A percentile compares a stretch with the other conserved stretches of the same genome.
These are phyloP conservation scores for Acleris laterana DNA, from an alignment of 2,888 invertebrate species.

Conservation along the genomic window DNA sequence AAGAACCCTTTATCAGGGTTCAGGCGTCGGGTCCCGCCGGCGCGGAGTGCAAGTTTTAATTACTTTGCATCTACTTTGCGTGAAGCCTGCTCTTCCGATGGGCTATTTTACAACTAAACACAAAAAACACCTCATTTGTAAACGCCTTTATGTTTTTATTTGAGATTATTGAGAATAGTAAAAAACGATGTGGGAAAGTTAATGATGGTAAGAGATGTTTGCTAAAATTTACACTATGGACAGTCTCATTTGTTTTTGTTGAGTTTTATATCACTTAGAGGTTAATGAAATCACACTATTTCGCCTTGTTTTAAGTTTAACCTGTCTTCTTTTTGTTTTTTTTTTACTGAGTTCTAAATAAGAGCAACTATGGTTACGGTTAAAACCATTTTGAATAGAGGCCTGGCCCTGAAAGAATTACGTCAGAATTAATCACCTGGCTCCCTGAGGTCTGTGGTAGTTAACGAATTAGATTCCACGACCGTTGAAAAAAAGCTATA, in stretches of 20 bases:
- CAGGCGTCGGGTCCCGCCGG: conserved; percentile 44
- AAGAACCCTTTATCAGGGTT: conserved; percentile 22
- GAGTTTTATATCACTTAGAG: no score
- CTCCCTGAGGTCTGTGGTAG: no score
- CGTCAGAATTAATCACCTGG: no score
- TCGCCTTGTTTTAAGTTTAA: no score
- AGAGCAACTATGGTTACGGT: no score
- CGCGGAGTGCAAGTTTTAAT: conserved; percentile 73
- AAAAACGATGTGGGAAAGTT: not conserved
- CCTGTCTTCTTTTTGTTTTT: no score
- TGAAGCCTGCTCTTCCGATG: conserved; percentile 60
- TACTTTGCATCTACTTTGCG: conserved; percentile 70
- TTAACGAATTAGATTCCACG: no score
- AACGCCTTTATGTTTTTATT: conserved; percentile 42
- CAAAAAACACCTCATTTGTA: conserved; percentile 75
- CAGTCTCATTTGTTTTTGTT: not conserved
- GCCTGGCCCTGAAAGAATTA: no score
- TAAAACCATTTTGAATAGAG: no score
- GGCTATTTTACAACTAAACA: conserved; percentile 73
- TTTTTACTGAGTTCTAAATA: no score
- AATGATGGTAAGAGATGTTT: not conserved
- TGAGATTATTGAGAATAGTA: not conserved
- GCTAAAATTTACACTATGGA: not conserved
- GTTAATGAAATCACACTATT: no score
- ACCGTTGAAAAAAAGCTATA: no score